These are phyloP conservation scores for Arothron firmamentum DNA, from an alignment of 2,113 vertebrate species.

Conservation along the genomic window DNA sequence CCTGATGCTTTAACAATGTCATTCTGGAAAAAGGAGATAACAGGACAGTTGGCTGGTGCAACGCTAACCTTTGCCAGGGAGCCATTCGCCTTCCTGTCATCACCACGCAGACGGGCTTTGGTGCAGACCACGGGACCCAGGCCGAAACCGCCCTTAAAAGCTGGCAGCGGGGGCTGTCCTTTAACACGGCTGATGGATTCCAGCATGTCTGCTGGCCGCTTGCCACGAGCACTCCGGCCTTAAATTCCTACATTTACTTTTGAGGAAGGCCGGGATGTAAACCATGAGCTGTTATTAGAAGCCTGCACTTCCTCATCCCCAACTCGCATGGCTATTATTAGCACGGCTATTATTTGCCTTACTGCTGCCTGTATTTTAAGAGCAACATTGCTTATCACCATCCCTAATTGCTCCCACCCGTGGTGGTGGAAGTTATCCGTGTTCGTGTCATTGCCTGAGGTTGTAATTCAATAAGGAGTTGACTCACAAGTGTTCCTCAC, in stretches of 20 bases:
- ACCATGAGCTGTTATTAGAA: conserved; percentile 63
- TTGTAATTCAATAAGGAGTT: conserved; percentile 61
- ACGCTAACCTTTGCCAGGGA: conserved; percentile 30
- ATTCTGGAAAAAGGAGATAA: conserved; percentile 21
- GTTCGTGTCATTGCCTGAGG: conserved; percentile 42
- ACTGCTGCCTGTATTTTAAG: conserved; percentile 59
- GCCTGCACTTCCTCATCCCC: conserved; percentile 53
- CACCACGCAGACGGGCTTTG: background rate
- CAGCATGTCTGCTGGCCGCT: conserved; percentile 54
- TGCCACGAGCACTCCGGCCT: conserved; percentile 32
- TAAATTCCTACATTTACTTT: conserved; percentile 62
- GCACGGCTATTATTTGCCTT: conserved; percentile 61
- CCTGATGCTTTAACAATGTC: conserved; percentile 20
- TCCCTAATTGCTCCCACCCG: conserved; percentile 58
- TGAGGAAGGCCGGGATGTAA: conserved; percentile 48
- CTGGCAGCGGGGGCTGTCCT: conserved; percentile 53
- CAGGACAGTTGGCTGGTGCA: conserved; percentile 28
- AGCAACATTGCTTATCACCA: conserved; percentile 62
- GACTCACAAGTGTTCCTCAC: conserved; percentile 45
- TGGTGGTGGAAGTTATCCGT: conserved; percentile 43
- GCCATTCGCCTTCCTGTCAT: conserved; percentile 33
- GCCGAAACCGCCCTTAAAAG: conserved; percentile 38
- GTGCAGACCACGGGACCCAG: conserved; percentile 10
- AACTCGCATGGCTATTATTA: conserved; percentile 65
- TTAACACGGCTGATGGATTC: conserved; percentile 64